Evolutionary conservation across 2,888 invertebrate species (phyloP), one percentile per base, ranked within the genome.

Genomic region (Caenorhabditis panamensis): DNA sequence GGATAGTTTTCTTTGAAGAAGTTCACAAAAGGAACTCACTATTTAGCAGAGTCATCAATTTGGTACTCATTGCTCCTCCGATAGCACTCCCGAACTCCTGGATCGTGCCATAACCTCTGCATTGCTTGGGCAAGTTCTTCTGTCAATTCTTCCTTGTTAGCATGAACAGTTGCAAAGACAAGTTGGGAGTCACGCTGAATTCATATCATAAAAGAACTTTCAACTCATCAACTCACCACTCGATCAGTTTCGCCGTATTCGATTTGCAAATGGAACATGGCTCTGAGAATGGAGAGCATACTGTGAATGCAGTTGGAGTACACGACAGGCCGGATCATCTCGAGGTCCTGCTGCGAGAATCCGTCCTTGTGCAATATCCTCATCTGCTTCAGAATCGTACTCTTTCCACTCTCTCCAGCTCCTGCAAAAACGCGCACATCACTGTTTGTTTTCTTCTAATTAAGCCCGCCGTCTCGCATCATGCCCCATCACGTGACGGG

Each of bases 331-430:
- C 97, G 95, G 93, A 97, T 99, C 94, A 98, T 97, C 94, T 98
- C 98, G 93, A 98, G 97, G 93, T 99, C 99, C 49, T 99, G 97
- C 92, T 95, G 95, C 92, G 98, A 98, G 93, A 99, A 99, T 87
- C 99, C 99, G 93, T 97, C 97, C 75, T 86, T 98, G 94, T 99
- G 99, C 93, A 99, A 97, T 94, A 99, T 99, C 94, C 97, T 97
- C 97, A 99, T 98, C 94, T 98, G 97, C 94, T 98, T 98, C 90
- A 98, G 96, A 94, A 98, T 98, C 92, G 98, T 98, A 94, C 96
- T 97, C 93, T 98, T 99, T 91, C 98, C 98, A 91, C 97, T 97
- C 93, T 99, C 98, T 91, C 97, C 97, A 92, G 97, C 97, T 93
- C 98, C 98, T 90, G 75, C 53, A 87, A 81, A n/a, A 9, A 6